Base-by-base conservation (phyloP, 1,140 invertebrate genomes). In the Acyrthosiphon pisum region DNA sequence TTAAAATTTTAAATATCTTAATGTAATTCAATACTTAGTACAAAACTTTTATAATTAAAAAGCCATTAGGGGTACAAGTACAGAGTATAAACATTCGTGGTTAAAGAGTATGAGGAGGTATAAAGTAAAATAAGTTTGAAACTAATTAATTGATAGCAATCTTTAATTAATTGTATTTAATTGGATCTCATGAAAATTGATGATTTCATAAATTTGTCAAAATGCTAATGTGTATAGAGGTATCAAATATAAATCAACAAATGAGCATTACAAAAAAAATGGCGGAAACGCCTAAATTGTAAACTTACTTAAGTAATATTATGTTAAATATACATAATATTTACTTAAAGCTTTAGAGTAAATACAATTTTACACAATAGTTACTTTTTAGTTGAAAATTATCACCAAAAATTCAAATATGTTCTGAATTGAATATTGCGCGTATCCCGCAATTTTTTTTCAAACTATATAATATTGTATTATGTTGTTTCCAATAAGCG, bases 91-190 rank as follows among this genome's bases (percentile, higher is more conserved):
- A n/a, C 14, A 76, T 35, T 76, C 4, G 14, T n/a, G n/a, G 30
- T 35, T 3, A 18, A 41, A 68, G 4, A n/a, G 30, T 76, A 20
- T 18, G 60, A 76, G 30, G 30, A 50, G 48, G 48, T 53, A n/a
- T 76, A 76, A n/a, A 6, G 14, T 76, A n/a, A n/a, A n/a, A 76
- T 76, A n/a, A 76, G 30, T 76, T 76, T 76, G 1, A 76, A 76
- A n/a, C 60, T 22, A 76, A 76, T 76, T 76, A 76, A 76, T 76
- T 76, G 30, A 76, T 76, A n/a, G 0, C 60, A n/a, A 76, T 76
- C 30, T n/a, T n/a, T 76, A 76, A 76, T 76, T 76, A 76, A 76
- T 76, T n/a, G n/a, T n/a, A n/a, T 35, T 76, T 76, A 76, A 76
- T 76, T n/a, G 3, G 60, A 76, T 76, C 14, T 76, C 3, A 18